These are phyloP conservation scores for Philotrypesis tridentata DNA, from an alignment of 1,140 invertebrate genomes.

Conservation along the genomic window DNA sequence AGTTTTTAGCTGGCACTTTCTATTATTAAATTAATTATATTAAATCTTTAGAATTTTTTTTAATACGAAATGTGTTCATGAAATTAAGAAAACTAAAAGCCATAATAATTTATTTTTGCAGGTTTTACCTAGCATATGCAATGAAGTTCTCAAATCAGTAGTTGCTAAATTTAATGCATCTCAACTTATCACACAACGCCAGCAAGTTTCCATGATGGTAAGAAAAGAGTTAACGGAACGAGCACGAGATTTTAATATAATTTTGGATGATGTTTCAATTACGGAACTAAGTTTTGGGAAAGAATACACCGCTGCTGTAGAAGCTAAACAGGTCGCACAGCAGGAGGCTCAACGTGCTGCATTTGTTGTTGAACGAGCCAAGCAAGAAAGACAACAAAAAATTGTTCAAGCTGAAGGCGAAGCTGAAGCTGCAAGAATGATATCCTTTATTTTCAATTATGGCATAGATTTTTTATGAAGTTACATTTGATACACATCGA, in stretches of 20 bases:
- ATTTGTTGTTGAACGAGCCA: constrained; percentile 98
- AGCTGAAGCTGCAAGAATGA: constrained; percentile 98
- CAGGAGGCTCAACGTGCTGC: constrained; percentile 99
- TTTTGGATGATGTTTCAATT: constrained; percentile 99
- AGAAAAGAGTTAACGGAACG: constrained; percentile 95
- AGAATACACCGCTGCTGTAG: constrained; percentile 99
- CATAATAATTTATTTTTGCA: constrained; percentile 49
- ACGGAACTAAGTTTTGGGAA: constrained; percentile 99
- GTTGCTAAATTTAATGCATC: constrained; percentile 99
- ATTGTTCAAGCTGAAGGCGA: constrained; percentile 99
- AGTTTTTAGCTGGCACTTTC: no score
- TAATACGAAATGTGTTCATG: no score
- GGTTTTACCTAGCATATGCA: constrained; percentile 96
- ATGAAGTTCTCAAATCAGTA: constrained; percentile 99
- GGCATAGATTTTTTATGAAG: constrained; percentile 53
- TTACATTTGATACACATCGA: no score
- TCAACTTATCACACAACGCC: constrained; percentile 98
- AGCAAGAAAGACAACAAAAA: constrained; percentile 98
- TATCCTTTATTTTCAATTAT: constrained; percentile 81
- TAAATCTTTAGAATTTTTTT: no score
- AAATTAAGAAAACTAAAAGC: no score
- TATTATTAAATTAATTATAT: no score
- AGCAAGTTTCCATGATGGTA: constrained; percentile 96
- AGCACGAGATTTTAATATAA: constrained; percentile 99
- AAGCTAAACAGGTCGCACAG: constrained; percentile 99